phyloP scores from a whole-genome alignment of 2,797 vertebrate genomes.

The Epinephelus malabaricus region DNA sequence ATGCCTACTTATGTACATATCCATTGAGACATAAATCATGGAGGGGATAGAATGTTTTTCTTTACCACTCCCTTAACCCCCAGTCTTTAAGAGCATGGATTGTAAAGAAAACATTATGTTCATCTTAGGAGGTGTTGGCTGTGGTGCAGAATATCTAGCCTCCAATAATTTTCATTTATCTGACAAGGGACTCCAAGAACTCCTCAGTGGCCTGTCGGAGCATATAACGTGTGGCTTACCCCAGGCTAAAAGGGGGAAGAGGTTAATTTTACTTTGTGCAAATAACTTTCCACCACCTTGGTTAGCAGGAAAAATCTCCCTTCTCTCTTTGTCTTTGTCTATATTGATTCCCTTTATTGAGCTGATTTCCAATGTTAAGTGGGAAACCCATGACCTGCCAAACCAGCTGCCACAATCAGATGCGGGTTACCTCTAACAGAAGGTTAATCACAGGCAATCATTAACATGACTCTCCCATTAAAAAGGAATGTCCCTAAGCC shows the following conservation, averaged over 20 bases:
- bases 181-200: neutral
- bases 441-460: constrained; percentile 73
- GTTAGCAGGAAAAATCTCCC: constrained; percentile 27
- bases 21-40: too few relatives aligned
- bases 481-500: constrained; percentile 42
- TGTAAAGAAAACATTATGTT: too few relatives aligned
- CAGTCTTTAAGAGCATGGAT: too few relatives aligned
- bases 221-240: constrained; percentile 5
- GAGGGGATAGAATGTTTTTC: too few relatives aligned
- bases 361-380: constrained; percentile 63
- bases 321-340: constrained; percentile 51
- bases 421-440: constrained; percentile 40
- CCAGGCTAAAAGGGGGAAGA: constrained; percentile 12
- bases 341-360: constrained; percentile 72
- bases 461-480: constrained; percentile 61
- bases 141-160: neutral
- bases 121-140: neutral
- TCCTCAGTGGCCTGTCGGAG: constrained; percentile 9
- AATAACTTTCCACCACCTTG: constrained; percentile 35
- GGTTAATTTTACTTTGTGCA: constrained; percentile 40
- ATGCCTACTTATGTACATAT: too few relatives aligned
- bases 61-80: too few relatives aligned
- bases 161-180: constrained; percentile 5
- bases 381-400: constrained; percentile 43
- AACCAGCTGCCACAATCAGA: constrained; percentile 37